Evolutionary conservation across 2,888 invertebrate species (phyloP).

Genomic region (Clivina fossor): DNA sequence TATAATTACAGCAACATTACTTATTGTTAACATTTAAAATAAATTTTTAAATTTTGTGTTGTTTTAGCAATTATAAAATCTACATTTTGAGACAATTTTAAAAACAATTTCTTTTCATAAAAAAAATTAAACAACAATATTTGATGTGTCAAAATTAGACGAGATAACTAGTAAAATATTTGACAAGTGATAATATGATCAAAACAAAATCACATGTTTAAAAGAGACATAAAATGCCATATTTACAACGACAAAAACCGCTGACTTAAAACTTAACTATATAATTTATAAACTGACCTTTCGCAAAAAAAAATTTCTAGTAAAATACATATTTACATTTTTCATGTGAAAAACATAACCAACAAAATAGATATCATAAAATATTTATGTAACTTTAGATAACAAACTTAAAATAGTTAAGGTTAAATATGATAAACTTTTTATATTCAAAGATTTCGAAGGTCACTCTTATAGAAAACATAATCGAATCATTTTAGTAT

Average conservation of each 20-base stretch:
- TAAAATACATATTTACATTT: conserved; percentile 14
- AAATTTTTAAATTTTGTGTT: no score
- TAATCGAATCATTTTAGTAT: conserved; percentile 5
- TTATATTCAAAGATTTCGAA: conserved; percentile 18
- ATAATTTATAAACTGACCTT: conserved; percentile 15
- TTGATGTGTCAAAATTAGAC: background rate
- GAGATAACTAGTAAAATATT: background rate
- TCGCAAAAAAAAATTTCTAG: conserved; percentile 16
- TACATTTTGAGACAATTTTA: no score
- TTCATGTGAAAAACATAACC: background rate
- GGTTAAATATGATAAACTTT: conserved; percentile 19
- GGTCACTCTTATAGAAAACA: conserved; percentile 14
- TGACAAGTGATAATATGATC: background rate
- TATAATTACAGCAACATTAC: no score
- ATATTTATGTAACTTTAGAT: conserved; percentile 22
- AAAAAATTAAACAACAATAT: background rate
- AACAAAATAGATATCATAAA: background rate
- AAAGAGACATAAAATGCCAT: no score
- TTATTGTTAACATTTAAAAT: no score
- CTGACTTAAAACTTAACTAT: no score
- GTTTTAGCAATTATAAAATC: no score
- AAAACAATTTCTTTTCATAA: background rate
- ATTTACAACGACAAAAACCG: no score
- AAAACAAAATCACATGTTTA: no score
- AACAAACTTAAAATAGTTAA: conserved; percentile 2